Base-by-base conservation (phyloP, 2,888 invertebrate genomes). In the Reticulitermes lucifugus region DNA sequence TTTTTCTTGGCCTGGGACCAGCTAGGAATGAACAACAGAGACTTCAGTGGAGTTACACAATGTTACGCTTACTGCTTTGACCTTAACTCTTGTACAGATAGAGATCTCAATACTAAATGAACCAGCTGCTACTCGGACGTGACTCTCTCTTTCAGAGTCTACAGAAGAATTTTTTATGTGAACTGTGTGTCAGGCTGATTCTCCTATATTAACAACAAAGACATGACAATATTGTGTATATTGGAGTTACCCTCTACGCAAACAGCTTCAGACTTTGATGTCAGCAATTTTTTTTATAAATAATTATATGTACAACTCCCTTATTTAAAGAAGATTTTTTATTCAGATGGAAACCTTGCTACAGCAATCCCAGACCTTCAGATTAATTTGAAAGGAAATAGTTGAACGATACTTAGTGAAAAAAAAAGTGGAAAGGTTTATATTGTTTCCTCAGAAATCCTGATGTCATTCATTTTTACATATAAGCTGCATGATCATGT, bases 61-160 rank as follows among this genome's bases (percentile, higher is more conserved):
- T 35, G 35, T 35, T 35, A 35, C 35, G 4, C 0, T 35, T 35
- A 35, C 35, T 35, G 18, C 14, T 14, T 43, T 84, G n/a, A 35
- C 73, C 85, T 85, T 85, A 83, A 79, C 25, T 12, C 12, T 22
- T 22, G 7, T 43, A 18, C 89, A 92, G 90, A 96, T 98, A 92
- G 98, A 98, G 92, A 97, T 98, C 89, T 97, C 97, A 87, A 95
- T 98, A 90, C 92, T 97, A 87, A 96, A 97, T 90, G 93, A 96
- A 89, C 96, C 96, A 65, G 89, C 89, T 86, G 89, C 89, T 25
- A 96, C 96, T 90, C 93, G 94, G 90, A 94, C 95, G 94, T 95
- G 95, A 96, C 95, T 95, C 92, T 94, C 94, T 91, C 92, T 95
- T 90, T 95, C 95, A 88, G 95, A 95, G 93, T 95, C 95, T 91